These are phyloP conservation scores for Lochmaea capreae DNA, from an alignment of 2,888 invertebrate species.

Conservation along the genomic window DNA sequence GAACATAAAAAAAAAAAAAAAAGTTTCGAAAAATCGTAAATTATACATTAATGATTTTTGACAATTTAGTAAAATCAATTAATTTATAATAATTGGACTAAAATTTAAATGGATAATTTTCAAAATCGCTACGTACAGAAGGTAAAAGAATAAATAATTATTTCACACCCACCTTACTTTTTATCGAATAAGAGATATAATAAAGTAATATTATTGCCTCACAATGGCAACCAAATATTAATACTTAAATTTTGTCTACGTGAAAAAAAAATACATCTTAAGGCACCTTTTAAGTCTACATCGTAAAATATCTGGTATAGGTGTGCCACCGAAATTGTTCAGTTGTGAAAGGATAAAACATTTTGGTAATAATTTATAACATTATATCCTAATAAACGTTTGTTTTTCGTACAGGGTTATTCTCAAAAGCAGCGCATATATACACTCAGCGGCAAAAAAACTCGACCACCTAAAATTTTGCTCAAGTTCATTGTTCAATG, in stretches of 20 bases:
- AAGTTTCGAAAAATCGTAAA: background rate
- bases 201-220: background rate
- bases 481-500: too few species aligned
- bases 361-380: conserved; percentile 17
- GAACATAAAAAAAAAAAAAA: background rate
- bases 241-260: background rate
- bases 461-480: too few species aligned
- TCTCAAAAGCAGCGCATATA: background rate
- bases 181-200: too few species aligned
- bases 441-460: too few species aligned
- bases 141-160: too few species aligned
- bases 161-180: too few species aligned
- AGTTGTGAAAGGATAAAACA: conserved; percentile 11
- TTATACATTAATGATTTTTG: too few species aligned
- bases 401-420: background rate
- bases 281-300: background rate
- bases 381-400: conserved; percentile 13
- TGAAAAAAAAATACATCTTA: background rate
- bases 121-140: background rate
- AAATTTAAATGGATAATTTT: too few species aligned
- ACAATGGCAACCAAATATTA: background rate
- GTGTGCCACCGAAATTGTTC: conserved; percentile 3
- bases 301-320: conserved; percentile 14
- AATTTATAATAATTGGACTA: background rate
- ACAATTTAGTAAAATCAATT: too few species aligned